Conservation (phyloP, 2,113 vertebrate species). For the Poeciliopsis prolifica region DNA sequence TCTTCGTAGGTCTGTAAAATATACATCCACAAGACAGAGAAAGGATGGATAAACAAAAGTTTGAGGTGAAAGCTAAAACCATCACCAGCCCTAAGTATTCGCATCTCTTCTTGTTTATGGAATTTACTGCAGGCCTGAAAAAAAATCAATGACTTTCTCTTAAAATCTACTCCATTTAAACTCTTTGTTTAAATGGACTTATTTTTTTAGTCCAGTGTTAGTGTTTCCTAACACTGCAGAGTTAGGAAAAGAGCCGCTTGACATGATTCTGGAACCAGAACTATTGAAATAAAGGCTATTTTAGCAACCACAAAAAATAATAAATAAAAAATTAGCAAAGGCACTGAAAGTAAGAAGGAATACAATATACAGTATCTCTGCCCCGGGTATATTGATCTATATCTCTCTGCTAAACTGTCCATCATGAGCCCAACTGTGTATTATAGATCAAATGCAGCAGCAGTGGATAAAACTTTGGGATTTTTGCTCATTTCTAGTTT, state of each 20-base stretch:
- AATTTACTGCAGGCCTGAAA: no score
- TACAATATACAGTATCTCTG: neutral
- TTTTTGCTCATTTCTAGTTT: neutral
- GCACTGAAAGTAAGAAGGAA: neutral
- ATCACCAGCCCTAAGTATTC: neutral
- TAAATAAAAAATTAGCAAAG: neutral
- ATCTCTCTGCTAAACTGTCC: neutral
- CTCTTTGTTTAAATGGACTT: neutral
- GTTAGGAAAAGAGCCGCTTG: neutral
- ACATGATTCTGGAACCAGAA: neutral
- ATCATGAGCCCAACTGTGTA: neutral
- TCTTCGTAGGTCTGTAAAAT: neutral
- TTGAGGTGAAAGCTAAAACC: neutral
- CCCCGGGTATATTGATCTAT: neutral
- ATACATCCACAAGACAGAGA: neutral
- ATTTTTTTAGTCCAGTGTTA: neutral
- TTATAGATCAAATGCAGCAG: neutral
- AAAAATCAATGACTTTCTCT: neutral
- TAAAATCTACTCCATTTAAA: neutral
- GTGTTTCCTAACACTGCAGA: neutral
- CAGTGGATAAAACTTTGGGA: neutral
- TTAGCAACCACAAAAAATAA: neutral
- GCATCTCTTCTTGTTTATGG: neutral
- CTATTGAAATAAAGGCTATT: neutral
- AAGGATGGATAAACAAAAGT: neutral